Evolutionary conservation across 2,113 vertebrate genomes (phyloP), one percentile per base, ranked within the genome.

Genomic region (Albula goreensis): DNA sequence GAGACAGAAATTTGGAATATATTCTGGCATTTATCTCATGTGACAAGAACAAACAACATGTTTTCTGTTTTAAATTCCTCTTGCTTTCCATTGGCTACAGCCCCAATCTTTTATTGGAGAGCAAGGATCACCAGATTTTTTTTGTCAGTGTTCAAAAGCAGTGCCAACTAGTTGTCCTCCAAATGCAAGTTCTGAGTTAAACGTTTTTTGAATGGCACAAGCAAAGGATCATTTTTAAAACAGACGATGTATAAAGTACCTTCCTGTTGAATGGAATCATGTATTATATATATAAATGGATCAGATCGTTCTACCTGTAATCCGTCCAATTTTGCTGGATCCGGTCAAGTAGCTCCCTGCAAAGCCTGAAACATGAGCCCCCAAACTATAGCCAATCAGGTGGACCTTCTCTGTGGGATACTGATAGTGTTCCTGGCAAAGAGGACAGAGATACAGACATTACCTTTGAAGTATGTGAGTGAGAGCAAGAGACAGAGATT

Each of bases 321-420:
- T 99, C 93, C 98, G 97, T 92, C 97, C 97, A 82, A 99, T 96
- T 91, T 96, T 98, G 50, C 91, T 93, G 0, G 90, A 89, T 78
- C 96, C 93, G 0, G 89, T 92, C 48, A 99, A 92, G 87, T 92
- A 96, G 86, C 95, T 98, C 89, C 98, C 98, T 48, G 98, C 97
- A 90, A 99, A 99, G 89, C 98, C 98, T 53, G 98, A 95, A 87
- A 98, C 96, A 41, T 99, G 98, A 84, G 98, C 98, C 0, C 98
- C 98, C 12, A 99, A 96, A 92, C 98, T 99, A 93, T 99, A 99
- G 53, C 98, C 98, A 81, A 99, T 97, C 88, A 99, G 92, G 91
- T 99, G 98, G 88, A 89, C 96, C 0, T 96, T 96, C 89, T 91
- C 95, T 80, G 92, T 91, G 88, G 97, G 94, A 89, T 96, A 96